These are phyloP conservation scores for Aplocera efformata DNA, from an alignment of 2,888 invertebrate species.

Conservation along the genomic window DNA sequence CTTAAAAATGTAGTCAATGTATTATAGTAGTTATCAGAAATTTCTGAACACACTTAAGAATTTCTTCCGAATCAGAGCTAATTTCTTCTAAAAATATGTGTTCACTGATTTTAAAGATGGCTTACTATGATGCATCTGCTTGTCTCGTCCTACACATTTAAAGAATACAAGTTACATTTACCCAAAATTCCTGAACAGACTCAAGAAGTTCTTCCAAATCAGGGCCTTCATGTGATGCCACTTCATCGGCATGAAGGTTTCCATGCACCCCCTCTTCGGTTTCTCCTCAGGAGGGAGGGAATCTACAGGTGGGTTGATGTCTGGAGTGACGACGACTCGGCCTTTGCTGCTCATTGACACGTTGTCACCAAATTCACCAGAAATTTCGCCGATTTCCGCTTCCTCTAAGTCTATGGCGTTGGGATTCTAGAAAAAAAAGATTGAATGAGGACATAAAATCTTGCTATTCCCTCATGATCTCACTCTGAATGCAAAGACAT, in stretches of 20 bases:
- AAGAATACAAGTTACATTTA: constrained; percentile 56
- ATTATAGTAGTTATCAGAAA: too few species aligned
- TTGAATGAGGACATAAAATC: not conserved
- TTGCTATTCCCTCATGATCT: not conserved
- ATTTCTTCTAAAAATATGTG: too few species aligned
- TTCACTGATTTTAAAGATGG: too few species aligned
- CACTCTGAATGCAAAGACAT: not conserved
- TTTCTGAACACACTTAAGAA: too few species aligned
- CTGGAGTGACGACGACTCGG: constrained; percentile 82
- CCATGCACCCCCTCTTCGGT: constrained; percentile 72
- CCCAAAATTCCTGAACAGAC: constrained; percentile 92
- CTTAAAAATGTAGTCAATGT: too few species aligned
- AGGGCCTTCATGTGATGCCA: constrained; percentile 88
- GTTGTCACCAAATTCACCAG: constrained; percentile 93
- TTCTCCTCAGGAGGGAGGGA: constrained; percentile 87
- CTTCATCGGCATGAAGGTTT: constrained; percentile 83
- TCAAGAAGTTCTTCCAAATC: constrained; percentile 93
- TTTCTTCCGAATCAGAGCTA: too few species aligned
- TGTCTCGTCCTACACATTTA: too few species aligned
- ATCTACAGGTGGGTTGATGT: constrained; percentile 66
- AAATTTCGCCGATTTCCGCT: constrained; percentile 87
- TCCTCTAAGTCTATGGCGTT: constrained; percentile 84
- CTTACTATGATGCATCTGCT: too few species aligned
- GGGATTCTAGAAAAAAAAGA: constrained; percentile 66
- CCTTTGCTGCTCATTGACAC: constrained; percentile 88